Evolutionary conservation across 23 tunicate species (phyloP).

Genomic region (Ascidia mentula): DNA sequence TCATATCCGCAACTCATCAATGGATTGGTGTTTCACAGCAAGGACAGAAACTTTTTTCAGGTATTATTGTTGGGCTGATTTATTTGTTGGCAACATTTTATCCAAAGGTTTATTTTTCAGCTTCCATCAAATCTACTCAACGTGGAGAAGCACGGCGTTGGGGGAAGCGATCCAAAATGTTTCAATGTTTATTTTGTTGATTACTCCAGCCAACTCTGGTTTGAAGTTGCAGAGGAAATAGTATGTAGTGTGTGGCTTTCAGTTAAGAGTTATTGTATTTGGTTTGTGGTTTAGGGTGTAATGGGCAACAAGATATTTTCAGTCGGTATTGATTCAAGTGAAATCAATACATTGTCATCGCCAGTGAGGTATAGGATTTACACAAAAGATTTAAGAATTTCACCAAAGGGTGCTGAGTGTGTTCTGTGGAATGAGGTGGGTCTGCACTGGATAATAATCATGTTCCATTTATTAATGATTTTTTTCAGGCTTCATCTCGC

Average conservation of each 20-base stretch:
- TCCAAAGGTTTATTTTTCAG: slow-evolving; percentile 34
- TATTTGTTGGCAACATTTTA: neutral
- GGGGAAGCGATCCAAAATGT: slow-evolving; percentile 44
- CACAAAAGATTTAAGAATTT: slow-evolving; percentile 75
- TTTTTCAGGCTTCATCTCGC: slow-evolving; percentile 52
- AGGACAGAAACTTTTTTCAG: slow-evolving; percentile 42
- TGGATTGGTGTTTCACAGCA: slow-evolving; percentile 47
- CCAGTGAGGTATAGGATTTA: slow-evolving; percentile 82
- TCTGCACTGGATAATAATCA: no score
- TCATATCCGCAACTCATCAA: slow-evolving; percentile 83
- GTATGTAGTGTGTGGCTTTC: slow-evolving; percentile 17
- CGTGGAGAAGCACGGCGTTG: slow-evolving; percentile 39
- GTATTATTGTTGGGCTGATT: slow-evolving; percentile 2
- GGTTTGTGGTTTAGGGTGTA: slow-evolving; percentile 35
- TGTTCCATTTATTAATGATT: no score
- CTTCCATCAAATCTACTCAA: slow-evolving; percentile 66
- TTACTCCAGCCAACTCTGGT: slow-evolving; percentile 58
- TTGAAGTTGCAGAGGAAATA: slow-evolving; percentile 33
- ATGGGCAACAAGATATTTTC: slow-evolving; percentile 80
- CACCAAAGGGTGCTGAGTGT: slow-evolving; percentile 82
- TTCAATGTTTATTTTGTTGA: slow-evolving; percentile 70
- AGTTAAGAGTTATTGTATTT: neutral
- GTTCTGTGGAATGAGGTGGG: slow-evolving; percentile 83
- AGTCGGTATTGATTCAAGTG: slow-evolving; percentile 44
- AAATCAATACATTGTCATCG: slow-evolving; percentile 19